Evolutionary conservation across 2,888 invertebrate species (phyloP).

Genomic region (Sisyra nigra): DNA sequence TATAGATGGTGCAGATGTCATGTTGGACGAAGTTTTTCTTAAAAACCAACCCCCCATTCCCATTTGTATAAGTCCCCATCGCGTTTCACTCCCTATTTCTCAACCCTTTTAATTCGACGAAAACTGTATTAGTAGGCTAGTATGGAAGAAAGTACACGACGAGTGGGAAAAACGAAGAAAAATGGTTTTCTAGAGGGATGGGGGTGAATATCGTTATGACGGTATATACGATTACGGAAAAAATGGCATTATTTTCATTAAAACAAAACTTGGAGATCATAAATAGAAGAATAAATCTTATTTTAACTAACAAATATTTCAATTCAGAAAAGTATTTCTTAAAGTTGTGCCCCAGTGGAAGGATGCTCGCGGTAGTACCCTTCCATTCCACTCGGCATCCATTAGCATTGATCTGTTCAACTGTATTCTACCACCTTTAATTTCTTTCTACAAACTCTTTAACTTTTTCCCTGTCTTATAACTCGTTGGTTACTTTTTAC

Average conservation of each 20-base stretch:
- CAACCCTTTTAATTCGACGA: too few species aligned
- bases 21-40: too few species aligned
- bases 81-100: too few species aligned
- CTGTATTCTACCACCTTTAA: slow-evolving; percentile 8
- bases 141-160: too few species aligned
- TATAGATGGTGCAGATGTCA: too few species aligned
- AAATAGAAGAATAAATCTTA: slow-evolving; percentile 8
- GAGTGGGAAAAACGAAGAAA: too few species aligned
- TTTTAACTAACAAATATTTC: slow-evolving; percentile 7
- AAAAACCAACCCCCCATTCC: too few species aligned
- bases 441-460: slow-evolving; percentile 7
- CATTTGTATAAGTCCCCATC: too few species aligned
- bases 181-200: too few species aligned
- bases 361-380: background rate
- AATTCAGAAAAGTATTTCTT: slow-evolving; percentile 9
- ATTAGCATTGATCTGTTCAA: background rate
- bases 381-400: background rate
- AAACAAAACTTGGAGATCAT: slow-evolving; percentile 3
- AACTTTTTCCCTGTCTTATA: slow-evolving; percentile 8
- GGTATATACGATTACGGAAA: background rate
- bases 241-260: slow-evolving; percentile 3
- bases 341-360: slow-evolving; percentile 2
- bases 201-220: too few species aligned
- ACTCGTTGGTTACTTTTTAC: slow-evolving; percentile 10
- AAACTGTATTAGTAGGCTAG: too few species aligned